Conservation (phyloP, 2,888 invertebrate species). For the Pediacus dermestoides region DNA sequence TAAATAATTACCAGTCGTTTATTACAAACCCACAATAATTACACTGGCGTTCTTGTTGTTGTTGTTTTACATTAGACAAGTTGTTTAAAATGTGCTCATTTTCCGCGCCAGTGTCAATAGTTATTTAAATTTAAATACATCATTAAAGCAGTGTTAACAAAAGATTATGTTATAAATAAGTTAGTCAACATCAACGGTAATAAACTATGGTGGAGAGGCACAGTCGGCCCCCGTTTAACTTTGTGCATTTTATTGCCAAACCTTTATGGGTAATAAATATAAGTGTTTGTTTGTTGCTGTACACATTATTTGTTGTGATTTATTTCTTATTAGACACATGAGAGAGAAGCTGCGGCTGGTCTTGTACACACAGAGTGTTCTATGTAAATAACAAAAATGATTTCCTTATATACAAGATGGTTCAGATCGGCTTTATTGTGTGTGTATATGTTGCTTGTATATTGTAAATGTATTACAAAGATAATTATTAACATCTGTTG, state of each 20-base stretch:
- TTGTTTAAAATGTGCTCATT: too few relatives aligned
- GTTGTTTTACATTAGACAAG: too few relatives aligned
- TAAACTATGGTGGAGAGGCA: conserved; percentile 13
- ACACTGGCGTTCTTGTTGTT: too few relatives aligned
- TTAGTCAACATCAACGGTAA: conserved; percentile 23
- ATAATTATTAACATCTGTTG: too few relatives aligned
- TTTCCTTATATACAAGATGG: too few relatives aligned
- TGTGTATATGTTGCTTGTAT: too few relatives aligned
- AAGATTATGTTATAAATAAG: conserved; percentile 33
- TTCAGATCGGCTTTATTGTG: too few relatives aligned
- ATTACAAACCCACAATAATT: too few relatives aligned
- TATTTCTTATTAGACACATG: conserved; percentile 30
- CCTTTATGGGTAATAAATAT: conserved; percentile 40
- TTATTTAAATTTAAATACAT: conserved; percentile 28
- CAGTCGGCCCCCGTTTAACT: neutral
- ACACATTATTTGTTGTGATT: conserved; percentile 38
- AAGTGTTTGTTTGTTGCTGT: conserved; percentile 39
- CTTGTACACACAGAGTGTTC: too few relatives aligned
- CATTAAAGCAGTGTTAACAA: conserved; percentile 29
- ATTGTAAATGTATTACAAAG: too few relatives aligned
- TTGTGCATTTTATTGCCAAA: conserved; percentile 34
- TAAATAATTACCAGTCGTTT: too few relatives aligned
- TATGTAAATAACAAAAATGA: conserved; percentile 27
- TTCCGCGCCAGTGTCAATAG: conserved; percentile 13
- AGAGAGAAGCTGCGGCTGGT: conserved; percentile 24